phyloP scores from a whole-genome alignment of 2,888 invertebrate genomes.

The Pocota personata region DNA sequence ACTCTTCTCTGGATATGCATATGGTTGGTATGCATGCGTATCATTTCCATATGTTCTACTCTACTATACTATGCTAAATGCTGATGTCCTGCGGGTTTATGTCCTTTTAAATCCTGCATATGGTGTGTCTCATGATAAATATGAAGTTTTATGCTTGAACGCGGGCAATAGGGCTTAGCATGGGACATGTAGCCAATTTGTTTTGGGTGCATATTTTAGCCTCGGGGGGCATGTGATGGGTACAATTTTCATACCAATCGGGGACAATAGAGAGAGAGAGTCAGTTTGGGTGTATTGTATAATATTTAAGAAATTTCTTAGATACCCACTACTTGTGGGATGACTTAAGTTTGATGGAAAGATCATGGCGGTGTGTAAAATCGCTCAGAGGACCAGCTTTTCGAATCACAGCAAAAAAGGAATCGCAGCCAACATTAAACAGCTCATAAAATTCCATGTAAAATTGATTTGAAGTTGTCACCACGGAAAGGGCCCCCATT shows the following conservation, averaged over 20 bases:
- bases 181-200: constrained; percentile 66
- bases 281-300: background rate
- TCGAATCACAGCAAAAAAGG: too few relatives aligned
- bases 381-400: too few relatives aligned
- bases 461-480: constrained; percentile 44
- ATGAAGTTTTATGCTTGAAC: constrained; percentile 60
- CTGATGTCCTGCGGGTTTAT: constrained; percentile 66
- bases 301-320: background rate
- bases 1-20: constrained; percentile 57
- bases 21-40: constrained; percentile 56
- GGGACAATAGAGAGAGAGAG: background rate
- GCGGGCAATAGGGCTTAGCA: constrained; percentile 30
- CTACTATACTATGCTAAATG: constrained; percentile 26
- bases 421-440: too few relatives aligned
- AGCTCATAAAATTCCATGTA: background rate
- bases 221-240: constrained; percentile 27
- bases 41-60: constrained; percentile 19
- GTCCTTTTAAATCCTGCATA: constrained; percentile 64
- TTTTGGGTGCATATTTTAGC: constrained; percentile 41
- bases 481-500: constrained; percentile 8
- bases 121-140: constrained; percentile 71
- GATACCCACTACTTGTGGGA: background rate
- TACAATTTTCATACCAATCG: constrained; percentile 49
- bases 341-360: background rate
- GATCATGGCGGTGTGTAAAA: too few relatives aligned